Evolutionary conservation across 2,888 invertebrate genomes (phyloP), one percentile per base, ranked within the genome.

Genomic region (Amitus sp.): DNA sequence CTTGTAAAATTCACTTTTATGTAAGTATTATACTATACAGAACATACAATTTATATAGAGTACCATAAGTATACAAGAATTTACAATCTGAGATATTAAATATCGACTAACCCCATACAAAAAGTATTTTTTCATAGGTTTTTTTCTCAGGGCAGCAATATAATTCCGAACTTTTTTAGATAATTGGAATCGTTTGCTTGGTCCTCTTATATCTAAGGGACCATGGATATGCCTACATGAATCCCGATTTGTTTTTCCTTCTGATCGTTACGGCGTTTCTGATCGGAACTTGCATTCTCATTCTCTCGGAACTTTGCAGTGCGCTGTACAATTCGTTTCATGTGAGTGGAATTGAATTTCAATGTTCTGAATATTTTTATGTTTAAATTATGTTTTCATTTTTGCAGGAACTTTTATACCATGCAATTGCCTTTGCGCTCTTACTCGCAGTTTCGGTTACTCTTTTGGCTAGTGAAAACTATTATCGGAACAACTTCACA

Each of bases 391-490:
- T 15, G 2, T n/a, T 13, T 34, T 9, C 43, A 49, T 59, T 85
- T 87, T 40, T 83, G n/a, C n/a, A 94, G 94, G 94, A 94, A 85
- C 86, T 93, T 51, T 85, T 94, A 63, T 95, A 92, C 75, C 94
- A 95, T 71, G 86, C 88, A 5, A 82, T 92, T 57, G 94, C 90
- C 1, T 91, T 89, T 70, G 83, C 92, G 51, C 82, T 94, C 53
- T 86, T 92, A 68, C 79, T 94, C 46, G 87, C 89, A 48, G 90
- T 92, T 2, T 89, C 91, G 5, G 79, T 91, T 43, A 87, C 88
- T 1, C 85, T 93, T 28, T 76, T 94, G 42, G 42, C 19, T 2
- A 17, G 12, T 18, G 19, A 10, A 86, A 92, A 40, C 87, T 89
- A 76, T 12, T 39, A 51, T 3, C 3, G n/a, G 3, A 9, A 33